These are phyloP conservation scores for Diprion similis DNA, from an alignment of 1,140 invertebrate species.

Conservation along the genomic window DNA sequence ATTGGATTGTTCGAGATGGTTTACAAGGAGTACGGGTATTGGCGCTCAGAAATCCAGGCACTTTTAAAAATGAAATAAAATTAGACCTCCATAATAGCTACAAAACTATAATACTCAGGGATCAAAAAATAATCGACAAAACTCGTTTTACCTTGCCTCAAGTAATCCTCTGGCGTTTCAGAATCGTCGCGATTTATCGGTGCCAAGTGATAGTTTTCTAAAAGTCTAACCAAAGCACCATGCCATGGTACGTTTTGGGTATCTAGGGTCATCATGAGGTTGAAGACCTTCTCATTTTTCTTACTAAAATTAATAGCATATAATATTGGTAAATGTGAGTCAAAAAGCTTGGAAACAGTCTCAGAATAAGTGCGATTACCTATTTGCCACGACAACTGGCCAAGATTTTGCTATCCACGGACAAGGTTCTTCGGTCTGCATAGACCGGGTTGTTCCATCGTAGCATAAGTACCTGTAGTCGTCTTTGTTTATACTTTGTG, in stretches of 20 bases:
- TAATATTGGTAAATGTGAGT: slow-evolving; percentile 20
- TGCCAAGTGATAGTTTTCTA: slow-evolving; percentile 60
- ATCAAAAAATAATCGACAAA: neutral
- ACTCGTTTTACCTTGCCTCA: slow-evolving; percentile 48
- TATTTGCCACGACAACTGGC: slow-evolving; percentile 70
- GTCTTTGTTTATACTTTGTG: slow-evolving; percentile 41
- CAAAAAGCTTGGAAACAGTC: slow-evolving; percentile 21
- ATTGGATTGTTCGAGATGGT: slow-evolving; percentile 65
- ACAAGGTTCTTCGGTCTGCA: slow-evolving; percentile 68
- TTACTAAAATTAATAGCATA: slow-evolving; percentile 53
- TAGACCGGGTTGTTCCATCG: slow-evolving; percentile 73
- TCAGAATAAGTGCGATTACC: slow-evolving; percentile 47
- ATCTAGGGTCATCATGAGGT: slow-evolving; percentile 57
- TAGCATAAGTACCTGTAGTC: slow-evolving; percentile 80
- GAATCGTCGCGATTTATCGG: slow-evolving; percentile 51
- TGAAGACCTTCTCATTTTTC: slow-evolving; percentile 64
- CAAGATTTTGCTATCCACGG: slow-evolving; percentile 81
- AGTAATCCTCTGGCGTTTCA: slow-evolving; percentile 63
- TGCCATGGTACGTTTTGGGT: slow-evolving; percentile 57
- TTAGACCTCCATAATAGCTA: slow-evolving; percentile 31
- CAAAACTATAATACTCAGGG: neutral
- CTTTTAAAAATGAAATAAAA: slow-evolving; percentile 45
- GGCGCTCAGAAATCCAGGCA: slow-evolving; percentile 68
- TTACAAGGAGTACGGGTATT: slow-evolving; percentile 70
- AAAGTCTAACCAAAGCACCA: slow-evolving; percentile 61